Conservation (phyloP, 2,888 invertebrate species). For the Chloroclystis v-ata region DNA sequence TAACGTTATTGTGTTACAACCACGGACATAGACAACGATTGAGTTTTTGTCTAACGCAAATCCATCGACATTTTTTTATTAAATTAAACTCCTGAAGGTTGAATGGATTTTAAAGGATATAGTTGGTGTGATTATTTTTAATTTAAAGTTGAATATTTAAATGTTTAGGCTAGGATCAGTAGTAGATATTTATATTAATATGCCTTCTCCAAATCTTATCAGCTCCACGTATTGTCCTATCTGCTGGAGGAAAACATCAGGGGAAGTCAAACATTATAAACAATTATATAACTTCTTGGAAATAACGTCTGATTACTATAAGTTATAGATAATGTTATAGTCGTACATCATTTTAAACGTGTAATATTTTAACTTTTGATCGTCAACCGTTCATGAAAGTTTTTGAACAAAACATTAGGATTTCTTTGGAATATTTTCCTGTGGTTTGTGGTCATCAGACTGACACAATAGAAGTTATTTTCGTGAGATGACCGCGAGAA, state of each 20-base stretch:
- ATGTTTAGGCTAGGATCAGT: no score
- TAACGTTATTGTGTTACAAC: no score
- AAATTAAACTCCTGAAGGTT: no score
- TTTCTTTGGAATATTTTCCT: not conserved
- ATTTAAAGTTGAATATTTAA: no score
- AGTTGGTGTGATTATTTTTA: no score
- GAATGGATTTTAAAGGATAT: no score
- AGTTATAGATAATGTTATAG: not conserved
- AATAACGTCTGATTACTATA: slow-evolving; percentile 6
- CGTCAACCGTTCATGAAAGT: not conserved
- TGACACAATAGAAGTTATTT: not conserved
- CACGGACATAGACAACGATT: no score
- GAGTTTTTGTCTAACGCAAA: no score
- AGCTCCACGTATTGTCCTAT: slow-evolving; percentile 38
- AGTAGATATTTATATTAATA: no score
- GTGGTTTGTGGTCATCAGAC: not conserved
- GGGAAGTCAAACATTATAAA: slow-evolving; percentile 40
- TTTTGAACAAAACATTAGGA: not conserved
- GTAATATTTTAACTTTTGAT: no score
- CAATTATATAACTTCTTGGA: slow-evolving; percentile 38
- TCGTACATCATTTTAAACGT: no score
- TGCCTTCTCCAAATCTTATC: slow-evolving; percentile 33
- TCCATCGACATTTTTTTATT: no score
- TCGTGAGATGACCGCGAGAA: not conserved
- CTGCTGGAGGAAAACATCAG: slow-evolving; percentile 48